Evolutionary conservation across 2,113 vertebrate species (phyloP).

Genomic region (Lutjanus erythropterus): DNA sequence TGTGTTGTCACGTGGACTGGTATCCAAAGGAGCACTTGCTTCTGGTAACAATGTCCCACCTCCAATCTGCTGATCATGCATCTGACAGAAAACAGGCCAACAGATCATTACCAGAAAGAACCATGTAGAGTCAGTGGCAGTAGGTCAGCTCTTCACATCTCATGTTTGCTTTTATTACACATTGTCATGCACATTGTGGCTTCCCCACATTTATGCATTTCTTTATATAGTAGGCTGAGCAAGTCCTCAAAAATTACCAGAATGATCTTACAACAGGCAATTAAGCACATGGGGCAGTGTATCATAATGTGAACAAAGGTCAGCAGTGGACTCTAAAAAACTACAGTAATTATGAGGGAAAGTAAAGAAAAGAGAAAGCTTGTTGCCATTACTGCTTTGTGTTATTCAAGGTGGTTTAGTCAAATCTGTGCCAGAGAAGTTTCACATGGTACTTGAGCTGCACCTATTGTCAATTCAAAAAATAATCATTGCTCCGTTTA

Average conservation of each 20-base stretch:
- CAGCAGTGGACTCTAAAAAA: not conserved
- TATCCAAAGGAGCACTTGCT: conserved; percentile 6
- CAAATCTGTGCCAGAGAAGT: too few relatives aligned
- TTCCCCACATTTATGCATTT: not conserved
- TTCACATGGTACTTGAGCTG: too few relatives aligned
- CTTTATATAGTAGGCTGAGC: not conserved
- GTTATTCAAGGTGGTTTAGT: too few relatives aligned
- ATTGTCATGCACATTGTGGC: not conserved
- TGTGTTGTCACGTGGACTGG: not conserved
- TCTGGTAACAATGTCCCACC: conserved; percentile 10
- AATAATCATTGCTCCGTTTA: too few relatives aligned
- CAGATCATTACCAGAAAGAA: not conserved
- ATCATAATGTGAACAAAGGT: not conserved
- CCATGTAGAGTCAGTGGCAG: not conserved
- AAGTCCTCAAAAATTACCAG: not conserved
- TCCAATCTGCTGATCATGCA: conserved; percentile 73
- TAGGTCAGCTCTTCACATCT: not conserved
- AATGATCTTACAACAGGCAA: not conserved
- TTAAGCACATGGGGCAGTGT: not conserved
- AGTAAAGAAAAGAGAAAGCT: too few relatives aligned
- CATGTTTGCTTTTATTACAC: not conserved
- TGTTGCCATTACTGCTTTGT: too few relatives aligned
- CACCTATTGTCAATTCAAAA: too few relatives aligned
- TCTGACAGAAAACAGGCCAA: conserved; percentile 54
- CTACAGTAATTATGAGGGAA: too few relatives aligned